phyloP scores from a whole-genome alignment of 2,888 invertebrate genomes.

The Xestia xanthographa region DNA sequence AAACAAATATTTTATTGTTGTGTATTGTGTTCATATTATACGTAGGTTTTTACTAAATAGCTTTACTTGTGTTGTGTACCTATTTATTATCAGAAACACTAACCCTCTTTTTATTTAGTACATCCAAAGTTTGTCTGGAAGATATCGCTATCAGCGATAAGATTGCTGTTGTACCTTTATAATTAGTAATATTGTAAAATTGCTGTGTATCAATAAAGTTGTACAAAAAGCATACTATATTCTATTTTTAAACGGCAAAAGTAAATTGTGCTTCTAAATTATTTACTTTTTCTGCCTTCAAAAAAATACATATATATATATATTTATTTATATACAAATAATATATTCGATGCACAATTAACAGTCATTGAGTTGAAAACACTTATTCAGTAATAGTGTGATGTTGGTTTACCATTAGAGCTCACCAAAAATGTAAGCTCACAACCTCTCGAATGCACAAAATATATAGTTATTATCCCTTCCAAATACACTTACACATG shows the following conservation, averaged over 20 bases:
- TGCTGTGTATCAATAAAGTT: too few relatives aligned
- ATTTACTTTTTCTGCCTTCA: background rate
- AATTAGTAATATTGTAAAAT: background rate
- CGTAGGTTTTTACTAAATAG: background rate
- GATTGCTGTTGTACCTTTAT: background rate
- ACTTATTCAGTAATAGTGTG: background rate
- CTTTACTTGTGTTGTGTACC: background rate
- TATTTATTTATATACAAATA: too few relatives aligned
- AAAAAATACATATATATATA: too few relatives aligned
- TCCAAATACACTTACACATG: constrained; percentile 29
- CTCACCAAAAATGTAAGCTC: background rate
- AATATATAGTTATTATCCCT: constrained; percentile 28
- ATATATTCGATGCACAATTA: background rate
- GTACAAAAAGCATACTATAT: too few relatives aligned
- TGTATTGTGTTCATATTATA: background rate
- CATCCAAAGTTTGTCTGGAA: background rate
- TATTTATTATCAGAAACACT: background rate
- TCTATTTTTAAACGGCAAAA: too few relatives aligned
- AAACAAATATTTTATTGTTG: background rate
- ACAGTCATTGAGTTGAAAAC: background rate
- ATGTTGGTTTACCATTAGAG: background rate
- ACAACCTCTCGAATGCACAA: constrained; percentile 9
- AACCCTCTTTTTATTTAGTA: background rate
- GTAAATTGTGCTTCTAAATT: background rate
- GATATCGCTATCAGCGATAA: background rate